Evolutionary conservation across 2,888 invertebrate genomes (phyloP).

Genomic region (Spilarctia lutea): DNA sequence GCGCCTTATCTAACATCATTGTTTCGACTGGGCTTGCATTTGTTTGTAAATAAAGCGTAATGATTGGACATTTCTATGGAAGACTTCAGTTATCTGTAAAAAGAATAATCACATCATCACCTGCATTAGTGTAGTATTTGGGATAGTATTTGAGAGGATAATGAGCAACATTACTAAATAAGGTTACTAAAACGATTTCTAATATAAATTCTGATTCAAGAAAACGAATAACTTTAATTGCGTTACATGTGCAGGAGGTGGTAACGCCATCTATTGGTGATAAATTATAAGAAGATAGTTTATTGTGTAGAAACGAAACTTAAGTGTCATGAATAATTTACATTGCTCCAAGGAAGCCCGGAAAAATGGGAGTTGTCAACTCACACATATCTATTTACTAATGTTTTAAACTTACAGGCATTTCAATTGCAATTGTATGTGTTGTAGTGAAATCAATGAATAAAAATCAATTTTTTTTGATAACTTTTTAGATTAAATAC

Average conservation of each 20-base stretch:
- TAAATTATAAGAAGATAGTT: not conserved
- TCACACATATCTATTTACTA: not conserved
- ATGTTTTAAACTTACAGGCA: not conserved
- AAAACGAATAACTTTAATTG: too few relatives aligned
- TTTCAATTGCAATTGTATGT: too few relatives aligned
- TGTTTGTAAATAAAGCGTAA: conserved; percentile 38
- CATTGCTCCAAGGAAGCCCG: not conserved
- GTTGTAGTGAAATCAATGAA: too few relatives aligned
- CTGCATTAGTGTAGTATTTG: not conserved
- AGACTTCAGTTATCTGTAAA: not conserved
- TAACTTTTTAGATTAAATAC: too few relatives aligned
- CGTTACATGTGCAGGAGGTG: not conserved
- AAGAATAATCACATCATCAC: not conserved
- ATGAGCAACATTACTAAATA: not conserved
- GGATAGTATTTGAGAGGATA: not conserved
- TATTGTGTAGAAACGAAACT: not conserved
- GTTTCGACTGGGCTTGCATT: conserved; percentile 41
- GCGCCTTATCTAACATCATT: conserved; percentile 48
- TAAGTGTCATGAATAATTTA: not conserved
- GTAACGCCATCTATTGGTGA: not conserved
- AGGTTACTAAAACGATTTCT: not conserved
- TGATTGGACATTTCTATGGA: conserved; percentile 33
- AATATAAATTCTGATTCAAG: not conserved
- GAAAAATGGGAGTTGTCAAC: not conserved
- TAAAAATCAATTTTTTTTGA: too few relatives aligned